Evolutionary conservation across 1,140 invertebrate species (phyloP).

Genomic region (Cyclargus thomasi): DNA sequence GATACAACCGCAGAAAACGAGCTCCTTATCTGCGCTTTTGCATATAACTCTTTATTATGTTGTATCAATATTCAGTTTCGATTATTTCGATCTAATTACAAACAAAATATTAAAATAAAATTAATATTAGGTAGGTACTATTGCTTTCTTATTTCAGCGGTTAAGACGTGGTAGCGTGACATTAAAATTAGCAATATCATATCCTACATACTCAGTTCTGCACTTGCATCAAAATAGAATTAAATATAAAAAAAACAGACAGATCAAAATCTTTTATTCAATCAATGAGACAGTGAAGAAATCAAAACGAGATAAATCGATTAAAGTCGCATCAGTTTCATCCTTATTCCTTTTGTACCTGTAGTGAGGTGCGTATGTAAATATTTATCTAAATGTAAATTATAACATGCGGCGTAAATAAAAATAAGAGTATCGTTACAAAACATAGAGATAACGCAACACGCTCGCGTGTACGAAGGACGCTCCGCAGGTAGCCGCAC

Average conservation of each 20-base stretch:
- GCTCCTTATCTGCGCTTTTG: not conserved
- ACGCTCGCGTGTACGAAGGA: constrained; percentile 20
- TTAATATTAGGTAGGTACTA: no score
- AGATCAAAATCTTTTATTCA: not conserved
- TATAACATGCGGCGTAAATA: not conserved
- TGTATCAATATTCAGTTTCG: no score
- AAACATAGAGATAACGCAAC: constrained; percentile 1
- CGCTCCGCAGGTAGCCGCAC: constrained; percentile 19
- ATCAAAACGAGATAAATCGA: not conserved
- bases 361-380: not conserved
- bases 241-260: not conserved
- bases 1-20: not conserved
- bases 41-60: no score
- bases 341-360: not conserved
- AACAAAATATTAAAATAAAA: no score
- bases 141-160: no score
- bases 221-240: no score
- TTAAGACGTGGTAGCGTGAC: no score
- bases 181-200: no score
- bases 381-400: constrained; percentile 1
- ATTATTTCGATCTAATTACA: no score
- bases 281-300: not conserved
- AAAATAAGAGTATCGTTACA: constrained; percentile 18
- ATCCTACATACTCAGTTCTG: no score
- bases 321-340: not conserved